Conservation (phyloP, 2,113 vertebrate species). For the Siniperca chuatsi region DNA sequence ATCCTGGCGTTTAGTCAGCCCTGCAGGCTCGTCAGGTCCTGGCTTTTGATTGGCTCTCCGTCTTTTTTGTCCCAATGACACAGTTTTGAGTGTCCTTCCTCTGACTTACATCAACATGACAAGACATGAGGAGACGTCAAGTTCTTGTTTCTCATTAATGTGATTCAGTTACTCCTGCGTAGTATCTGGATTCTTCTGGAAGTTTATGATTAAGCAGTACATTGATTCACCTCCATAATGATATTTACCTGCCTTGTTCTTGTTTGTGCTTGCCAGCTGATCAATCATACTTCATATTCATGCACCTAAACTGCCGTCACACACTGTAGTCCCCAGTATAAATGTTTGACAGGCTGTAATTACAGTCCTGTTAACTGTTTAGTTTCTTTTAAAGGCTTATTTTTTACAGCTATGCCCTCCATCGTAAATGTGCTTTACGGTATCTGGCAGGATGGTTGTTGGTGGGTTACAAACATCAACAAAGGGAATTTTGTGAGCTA, state of each 20-base stretch:
- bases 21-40: conserved; percentile 38
- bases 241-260: not conserved
- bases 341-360: conserved; percentile 48
- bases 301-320: not conserved
- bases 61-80: conserved; percentile 12
- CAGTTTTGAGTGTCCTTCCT: conserved; percentile 42
- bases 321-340: not conserved
- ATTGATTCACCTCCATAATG: not conserved
- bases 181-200: not conserved
- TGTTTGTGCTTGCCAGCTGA: conserved; percentile 39
- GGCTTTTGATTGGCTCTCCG: conserved; percentile 26
- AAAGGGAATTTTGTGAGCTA: conserved; percentile 72
- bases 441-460: conserved; percentile 51
- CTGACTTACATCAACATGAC: conserved; percentile 44
- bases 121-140: conserved; percentile 34
- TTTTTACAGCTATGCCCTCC: conserved; percentile 47
- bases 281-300: conserved; percentile 15
- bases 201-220: conserved; percentile 8
- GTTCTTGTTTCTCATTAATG: not conserved
- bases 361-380: conserved; percentile 36
- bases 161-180: not conserved
- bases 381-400: conserved; percentile 35
- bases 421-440: conserved; percentile 63
- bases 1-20: conserved; percentile 48
- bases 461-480: conserved; percentile 55